A percentile compares a stretch with the other conserved stretches of the same genome.
These are phyloP conservation scores for Tachina grossa DNA, from an alignment of 2,888 invertebrate genomes.

Conservation along the genomic window DNA sequence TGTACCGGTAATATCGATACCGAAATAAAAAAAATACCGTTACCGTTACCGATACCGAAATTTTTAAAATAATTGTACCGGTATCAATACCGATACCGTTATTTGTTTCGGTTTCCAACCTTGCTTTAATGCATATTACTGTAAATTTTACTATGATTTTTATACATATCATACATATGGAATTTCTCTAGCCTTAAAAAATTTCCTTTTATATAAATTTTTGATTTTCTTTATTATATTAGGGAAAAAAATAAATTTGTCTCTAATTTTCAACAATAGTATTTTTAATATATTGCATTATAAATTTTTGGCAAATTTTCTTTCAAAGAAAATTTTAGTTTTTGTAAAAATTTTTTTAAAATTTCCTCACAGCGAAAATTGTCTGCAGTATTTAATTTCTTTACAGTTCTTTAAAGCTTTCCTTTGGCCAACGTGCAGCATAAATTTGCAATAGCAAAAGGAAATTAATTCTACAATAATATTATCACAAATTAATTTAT, in stretches of 20 bases:
- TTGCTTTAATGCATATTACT: not conserved
- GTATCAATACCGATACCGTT: too few species aligned
- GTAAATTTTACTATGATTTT: not conserved
- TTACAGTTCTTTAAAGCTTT: not conserved
- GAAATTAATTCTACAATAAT: conserved; percentile 59
- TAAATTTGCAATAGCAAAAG: conserved; percentile 39
- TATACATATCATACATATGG: not conserved
- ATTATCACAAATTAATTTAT: conserved; percentile 55
- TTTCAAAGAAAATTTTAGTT: not conserved
- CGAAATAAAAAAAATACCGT: too few species aligned
- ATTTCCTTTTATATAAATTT: not conserved
- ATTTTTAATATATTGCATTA: not conserved
- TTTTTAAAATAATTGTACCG: too few species aligned
- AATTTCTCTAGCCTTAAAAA: not conserved
- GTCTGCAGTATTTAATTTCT: not conserved
- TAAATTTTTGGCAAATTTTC: not conserved
- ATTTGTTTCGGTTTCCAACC: too few species aligned
- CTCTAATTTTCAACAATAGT: too few species aligned
- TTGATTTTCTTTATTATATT: not conserved
- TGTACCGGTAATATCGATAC: too few species aligned
- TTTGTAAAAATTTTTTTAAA: not conserved
- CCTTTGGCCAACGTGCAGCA: not conserved
- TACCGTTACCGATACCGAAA: too few species aligned
- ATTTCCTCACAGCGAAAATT: not conserved
- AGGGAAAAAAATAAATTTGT: too few species aligned